Base-by-base conservation (phyloP, 2,113 vertebrate species). In the Zingel zingel region DNA sequence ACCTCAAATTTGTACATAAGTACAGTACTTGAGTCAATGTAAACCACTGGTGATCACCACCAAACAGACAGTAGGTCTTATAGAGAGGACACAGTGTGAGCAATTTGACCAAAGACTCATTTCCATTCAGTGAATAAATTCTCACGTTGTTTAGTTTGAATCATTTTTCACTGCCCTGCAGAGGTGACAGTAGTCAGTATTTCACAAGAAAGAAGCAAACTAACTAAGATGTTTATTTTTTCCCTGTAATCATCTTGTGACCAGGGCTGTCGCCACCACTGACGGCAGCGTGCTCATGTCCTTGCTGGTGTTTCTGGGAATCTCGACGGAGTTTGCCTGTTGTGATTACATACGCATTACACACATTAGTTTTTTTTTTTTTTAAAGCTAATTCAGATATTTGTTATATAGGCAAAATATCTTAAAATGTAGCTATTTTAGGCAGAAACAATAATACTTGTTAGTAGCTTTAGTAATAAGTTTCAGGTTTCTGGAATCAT, bases 271-370 rank as follows among this genome's bases (percentile, higher is more conserved):
- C 7, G 9, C 23, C 10, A 14, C 51, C 51, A n/a, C 74, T 8
- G 75, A 59, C 27, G 75, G 59, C 54, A 18, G 53, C 2, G 25
- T 9, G 27, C 25, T 51, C 77, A 45, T 14, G 47, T 27, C n/a
- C 48, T 54, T 16, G 48, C 13, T 23, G 36, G 51, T 71, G 33
- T 63, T 71, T 62, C n/a, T 62, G 76, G 18, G 23, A 70, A 33
- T 59, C 45, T 59, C 10, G n/a, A 0, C 56, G 6, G 59, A 53
- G 47, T 39, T 63, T 15, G 50, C 30, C 12, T 18, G 16, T 51
- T 63, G 71, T 62, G 45, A 23, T 62, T 7, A 51, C 58, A 12
- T 21, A 8, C 54, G 47, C 25, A 45, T 33, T 62, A 36, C 25
- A 62, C 45, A 62, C 7, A 15, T 6, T 39, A 0, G 2, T 39